Percentiles rank a stretch among this genome's conserved stretches.
Evolutionary conservation across 2,113 vertebrate species (phyloP).

Genomic region (Oryctolagus cuniculus): DNA sequence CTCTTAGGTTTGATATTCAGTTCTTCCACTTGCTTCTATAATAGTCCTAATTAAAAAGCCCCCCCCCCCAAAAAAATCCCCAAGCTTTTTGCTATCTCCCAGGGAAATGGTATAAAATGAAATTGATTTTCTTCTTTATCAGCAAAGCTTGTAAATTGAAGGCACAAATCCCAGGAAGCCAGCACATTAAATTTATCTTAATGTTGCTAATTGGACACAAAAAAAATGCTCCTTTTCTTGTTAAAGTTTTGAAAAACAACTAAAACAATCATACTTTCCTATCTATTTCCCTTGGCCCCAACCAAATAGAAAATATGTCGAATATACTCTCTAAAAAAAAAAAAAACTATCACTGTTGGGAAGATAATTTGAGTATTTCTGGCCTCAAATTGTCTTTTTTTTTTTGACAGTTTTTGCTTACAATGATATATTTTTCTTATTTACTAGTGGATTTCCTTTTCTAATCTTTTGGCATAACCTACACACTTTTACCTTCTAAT

Average conservation of each 20-base stretch:
- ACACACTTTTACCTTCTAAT: slow-evolving; percentile 13
- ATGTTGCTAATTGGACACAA: slow-evolving; percentile 76
- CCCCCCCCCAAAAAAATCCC: slow-evolving; percentile 37
- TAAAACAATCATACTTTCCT: slow-evolving; percentile 40
- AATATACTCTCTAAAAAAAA: neutral
- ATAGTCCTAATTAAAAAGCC: slow-evolving; percentile 80
- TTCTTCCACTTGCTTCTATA: slow-evolving; percentile 67
- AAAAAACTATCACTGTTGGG: slow-evolving; percentile 41
- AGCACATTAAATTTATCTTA: slow-evolving; percentile 80
- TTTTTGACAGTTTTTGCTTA: slow-evolving; percentile 13
- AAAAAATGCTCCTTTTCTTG: slow-evolving; percentile 78
- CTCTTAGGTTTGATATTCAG: neutral
- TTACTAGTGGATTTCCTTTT: slow-evolving; percentile 57
- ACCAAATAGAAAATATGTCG: slow-evolving; percentile 39
- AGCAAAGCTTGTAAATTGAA: slow-evolving; percentile 85
- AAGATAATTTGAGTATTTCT: neutral
- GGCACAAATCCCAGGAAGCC: slow-evolving; percentile 82
- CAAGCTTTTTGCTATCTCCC: slow-evolving; percentile 78
- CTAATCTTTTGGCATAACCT: slow-evolving; percentile 41
- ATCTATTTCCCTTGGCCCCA: neutral
- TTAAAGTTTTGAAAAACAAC: slow-evolving; percentile 69
- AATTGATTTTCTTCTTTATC: slow-evolving; percentile 87
- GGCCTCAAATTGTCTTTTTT: neutral
- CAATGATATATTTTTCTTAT: slow-evolving; percentile 28
- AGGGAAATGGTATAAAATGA: slow-evolving; percentile 83